A percentile compares a stretch with the other conserved stretches of the same genome.
phyloP scores from a whole-genome alignment of 2,113 vertebrate species.

The Onychostruthus taczanowskii region DNA sequence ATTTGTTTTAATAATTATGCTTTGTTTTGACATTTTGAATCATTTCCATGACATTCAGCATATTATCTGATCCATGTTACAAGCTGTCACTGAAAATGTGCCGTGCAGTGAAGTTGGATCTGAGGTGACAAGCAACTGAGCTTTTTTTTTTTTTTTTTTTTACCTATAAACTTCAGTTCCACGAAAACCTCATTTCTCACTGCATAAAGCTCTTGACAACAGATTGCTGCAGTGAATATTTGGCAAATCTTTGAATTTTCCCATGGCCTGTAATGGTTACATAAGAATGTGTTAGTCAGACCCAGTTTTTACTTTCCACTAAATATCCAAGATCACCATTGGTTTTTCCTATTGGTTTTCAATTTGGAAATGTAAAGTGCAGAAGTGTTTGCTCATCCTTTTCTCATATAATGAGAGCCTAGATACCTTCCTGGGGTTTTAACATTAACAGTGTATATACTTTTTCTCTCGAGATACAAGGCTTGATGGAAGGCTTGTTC shows the following conservation, averaged over 20 bases:
- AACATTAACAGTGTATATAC: not conserved
- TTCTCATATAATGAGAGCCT: not conserved
- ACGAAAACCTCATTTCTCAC: not conserved
- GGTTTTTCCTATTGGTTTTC: not conserved
- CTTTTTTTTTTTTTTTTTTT: not conserved
- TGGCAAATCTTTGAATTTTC: not conserved
- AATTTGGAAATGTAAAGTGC: conserved; percentile 7
- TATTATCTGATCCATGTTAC: conserved; percentile 7
- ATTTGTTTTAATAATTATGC: conserved; percentile 55
- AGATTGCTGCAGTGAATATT: not conserved
- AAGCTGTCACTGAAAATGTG: conserved; percentile 41
- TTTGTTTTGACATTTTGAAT: conserved; percentile 56
- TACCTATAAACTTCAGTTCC: not conserved
- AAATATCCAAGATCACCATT: not conserved
- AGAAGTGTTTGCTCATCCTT: not conserved
- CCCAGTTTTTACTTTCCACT: not conserved
- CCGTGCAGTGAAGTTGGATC: not conserved
- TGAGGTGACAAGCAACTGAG: conserved; percentile 12
- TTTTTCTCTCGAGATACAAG: not conserved
- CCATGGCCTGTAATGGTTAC: not conserved
- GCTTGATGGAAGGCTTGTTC: not conserved
- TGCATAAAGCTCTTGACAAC: not conserved
- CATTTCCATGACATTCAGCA: not conserved
- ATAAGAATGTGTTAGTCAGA: not conserved
- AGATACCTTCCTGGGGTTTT: not conserved